Conservation (phyloP, 2,888 invertebrate genomes). For the Blastobasis lacticolella region DNA sequence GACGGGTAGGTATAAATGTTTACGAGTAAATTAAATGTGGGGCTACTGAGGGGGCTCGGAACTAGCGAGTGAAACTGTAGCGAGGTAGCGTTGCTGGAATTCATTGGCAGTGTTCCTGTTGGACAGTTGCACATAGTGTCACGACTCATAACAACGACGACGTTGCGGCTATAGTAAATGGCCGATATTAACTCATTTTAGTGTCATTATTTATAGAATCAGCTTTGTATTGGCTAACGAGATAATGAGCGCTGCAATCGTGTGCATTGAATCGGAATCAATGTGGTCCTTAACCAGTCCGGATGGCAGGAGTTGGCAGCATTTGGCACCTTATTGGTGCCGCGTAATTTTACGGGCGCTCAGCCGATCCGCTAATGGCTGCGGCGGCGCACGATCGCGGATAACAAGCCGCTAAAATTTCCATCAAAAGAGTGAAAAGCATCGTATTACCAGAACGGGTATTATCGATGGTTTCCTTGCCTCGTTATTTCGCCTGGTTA, state of each 20-base stretch:
- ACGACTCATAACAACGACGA: too few relatives aligned
- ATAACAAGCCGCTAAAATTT: constrained; percentile 41
- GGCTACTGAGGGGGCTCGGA: too few relatives aligned
- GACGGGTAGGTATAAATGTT: background rate
- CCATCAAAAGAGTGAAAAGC: constrained; percentile 25
- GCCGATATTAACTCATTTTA: background rate
- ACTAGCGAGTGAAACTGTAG: too few relatives aligned
- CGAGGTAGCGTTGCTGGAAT: too few relatives aligned
- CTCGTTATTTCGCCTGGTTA: constrained; percentile 1
- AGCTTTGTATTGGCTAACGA: too few relatives aligned
- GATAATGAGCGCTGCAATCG: too few relatives aligned
- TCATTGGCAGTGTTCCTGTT: too few relatives aligned
- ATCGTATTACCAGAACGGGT: constrained; percentile 9
- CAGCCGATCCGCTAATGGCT: background rate
- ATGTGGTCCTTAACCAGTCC: too few relatives aligned
- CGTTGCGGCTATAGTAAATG: too few relatives aligned
- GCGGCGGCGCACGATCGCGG: constrained; percentile 18
- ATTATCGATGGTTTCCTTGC: constrained; percentile 1
- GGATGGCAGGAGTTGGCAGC: background rate
- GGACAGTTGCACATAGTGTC: too few relatives aligned
- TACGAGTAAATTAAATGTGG: too few relatives aligned
- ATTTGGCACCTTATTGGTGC: background rate
- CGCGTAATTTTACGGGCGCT: background rate
- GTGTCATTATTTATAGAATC: background rate
- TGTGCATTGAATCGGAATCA: too few relatives aligned